These are phyloP conservation scores for Lithophane socia DNA, from an alignment of 2,888 invertebrate species.

Conservation along the genomic window DNA sequence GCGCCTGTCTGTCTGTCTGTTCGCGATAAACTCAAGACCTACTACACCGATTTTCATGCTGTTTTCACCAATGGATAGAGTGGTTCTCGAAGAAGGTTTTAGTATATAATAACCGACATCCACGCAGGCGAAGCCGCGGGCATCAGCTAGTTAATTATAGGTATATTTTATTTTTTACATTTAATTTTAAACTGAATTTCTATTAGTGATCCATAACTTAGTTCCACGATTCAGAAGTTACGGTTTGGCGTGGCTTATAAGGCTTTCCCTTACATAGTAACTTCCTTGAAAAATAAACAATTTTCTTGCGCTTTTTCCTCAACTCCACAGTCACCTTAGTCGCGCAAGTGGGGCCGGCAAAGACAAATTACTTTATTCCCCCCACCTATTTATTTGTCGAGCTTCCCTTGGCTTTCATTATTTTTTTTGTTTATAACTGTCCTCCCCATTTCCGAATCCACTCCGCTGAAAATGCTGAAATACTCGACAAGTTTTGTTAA, in stretches of 20 bases:
- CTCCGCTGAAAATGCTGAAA: conserved; percentile 55
- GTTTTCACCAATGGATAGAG: too few species aligned
- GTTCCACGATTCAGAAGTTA: background rate
- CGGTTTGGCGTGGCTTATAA: background rate
- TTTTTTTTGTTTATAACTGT: conserved; percentile 77
- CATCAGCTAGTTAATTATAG: too few species aligned
- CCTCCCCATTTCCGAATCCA: conserved; percentile 72
- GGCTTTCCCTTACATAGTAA: background rate
- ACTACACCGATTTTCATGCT: too few species aligned
- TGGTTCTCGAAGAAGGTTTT: too few species aligned
- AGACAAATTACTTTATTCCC: conserved; percentile 84
- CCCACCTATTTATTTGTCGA: conserved; percentile 81
- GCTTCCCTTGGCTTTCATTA: conserved; percentile 75
- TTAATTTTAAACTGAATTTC: background rate
- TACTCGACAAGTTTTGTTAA: conserved; percentile 51
- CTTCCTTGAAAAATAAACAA: background rate
- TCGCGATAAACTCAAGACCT: too few species aligned
- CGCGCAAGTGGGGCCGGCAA: conserved; percentile 70
- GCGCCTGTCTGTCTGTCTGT: too few species aligned
- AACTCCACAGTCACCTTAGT: conserved; percentile 63
- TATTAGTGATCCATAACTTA: background rate
- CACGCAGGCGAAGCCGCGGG: too few species aligned
- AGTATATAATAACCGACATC: too few species aligned
- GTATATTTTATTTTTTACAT: too few species aligned
- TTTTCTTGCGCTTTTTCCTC: conserved; percentile 2